Conservation (phyloP, 2,888 invertebrate genomes). For the Lasioglossum morio region DNA sequence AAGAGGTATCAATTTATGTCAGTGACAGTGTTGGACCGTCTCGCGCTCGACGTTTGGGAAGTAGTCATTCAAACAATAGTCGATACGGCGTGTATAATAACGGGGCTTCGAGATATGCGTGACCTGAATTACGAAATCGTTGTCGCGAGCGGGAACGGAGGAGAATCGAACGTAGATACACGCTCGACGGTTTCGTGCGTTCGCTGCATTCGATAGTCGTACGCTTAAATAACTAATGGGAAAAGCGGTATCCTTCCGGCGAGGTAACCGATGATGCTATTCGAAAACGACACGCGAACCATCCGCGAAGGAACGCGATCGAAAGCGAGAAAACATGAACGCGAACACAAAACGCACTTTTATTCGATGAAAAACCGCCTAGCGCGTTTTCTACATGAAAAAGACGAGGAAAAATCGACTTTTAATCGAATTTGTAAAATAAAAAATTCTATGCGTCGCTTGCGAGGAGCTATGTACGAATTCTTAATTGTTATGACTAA, state of each 20-base stretch:
- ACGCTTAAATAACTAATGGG: conserved; percentile 42
- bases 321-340: background rate
- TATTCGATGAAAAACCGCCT: no score
- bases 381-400: no score
- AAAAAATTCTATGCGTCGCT: no score
- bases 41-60: conserved; percentile 21
- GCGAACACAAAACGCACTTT: background rate
- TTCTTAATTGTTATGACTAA: no score
- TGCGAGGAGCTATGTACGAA: no score
- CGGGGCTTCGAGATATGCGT: conserved; percentile 38
- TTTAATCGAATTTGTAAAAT: no score
- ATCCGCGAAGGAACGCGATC: background rate
- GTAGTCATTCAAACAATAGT: conserved; percentile 38
- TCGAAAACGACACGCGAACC: conserved; percentile 28
- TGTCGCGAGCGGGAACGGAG: conserved; percentile 16
- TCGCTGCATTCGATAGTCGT: conserved; percentile 31
- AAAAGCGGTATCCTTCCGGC: conserved; percentile 26
- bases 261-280: conserved; percentile 22
- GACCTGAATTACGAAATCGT: conserved; percentile 62
- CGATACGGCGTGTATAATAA: conserved; percentile 48
- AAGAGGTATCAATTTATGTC: conserved; percentile 24
- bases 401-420: no score
- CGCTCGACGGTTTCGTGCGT: conserved; percentile 24
- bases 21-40: conserved; percentile 26
- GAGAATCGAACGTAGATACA: conserved; percentile 17